Evolutionary conservation across 2,113 vertebrate species (phyloP).

Genomic region (Neoarius graeffei): DNA sequence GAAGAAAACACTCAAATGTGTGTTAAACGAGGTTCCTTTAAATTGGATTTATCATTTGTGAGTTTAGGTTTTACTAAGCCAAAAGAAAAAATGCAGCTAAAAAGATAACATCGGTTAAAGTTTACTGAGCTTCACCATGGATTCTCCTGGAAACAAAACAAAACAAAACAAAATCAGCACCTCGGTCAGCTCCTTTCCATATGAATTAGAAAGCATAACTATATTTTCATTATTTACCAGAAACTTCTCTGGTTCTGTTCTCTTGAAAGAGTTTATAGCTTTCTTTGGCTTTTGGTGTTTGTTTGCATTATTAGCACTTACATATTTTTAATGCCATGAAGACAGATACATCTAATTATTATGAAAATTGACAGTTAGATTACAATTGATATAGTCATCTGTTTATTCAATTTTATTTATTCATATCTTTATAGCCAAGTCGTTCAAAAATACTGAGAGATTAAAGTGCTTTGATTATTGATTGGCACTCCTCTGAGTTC

Average conservation of each 20-base stretch:
- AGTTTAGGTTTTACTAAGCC: too few species aligned
- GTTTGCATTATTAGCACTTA: not conserved
- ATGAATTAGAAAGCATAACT: not conserved
- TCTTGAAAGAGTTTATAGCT: not conserved
- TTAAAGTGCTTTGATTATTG: not conserved
- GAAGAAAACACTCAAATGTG: not conserved
- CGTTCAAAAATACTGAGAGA: not conserved
- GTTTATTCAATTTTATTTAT: not conserved
- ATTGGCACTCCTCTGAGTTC: too few species aligned
- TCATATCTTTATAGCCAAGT: not conserved
- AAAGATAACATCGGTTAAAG: too few species aligned
- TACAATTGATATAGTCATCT: not conserved
- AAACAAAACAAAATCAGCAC: too few species aligned
- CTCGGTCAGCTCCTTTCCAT: not conserved
- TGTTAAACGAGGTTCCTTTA: not conserved
- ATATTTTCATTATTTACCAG: not conserved
- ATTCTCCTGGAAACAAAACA: too few species aligned
- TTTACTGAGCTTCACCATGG: too few species aligned
- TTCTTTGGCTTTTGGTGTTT: not conserved
- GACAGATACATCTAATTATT: not conserved
- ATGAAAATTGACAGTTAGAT: not conserved
- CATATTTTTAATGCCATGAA: not conserved
- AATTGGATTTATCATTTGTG: too few species aligned
- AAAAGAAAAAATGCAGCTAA: too few species aligned
- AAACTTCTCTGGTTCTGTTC: not conserved